Evolutionary conservation across 2,797 vertebrate genomes (phyloP), one percentile per base, ranked within the genome.

Genomic region (Helostoma temminkii): DNA sequence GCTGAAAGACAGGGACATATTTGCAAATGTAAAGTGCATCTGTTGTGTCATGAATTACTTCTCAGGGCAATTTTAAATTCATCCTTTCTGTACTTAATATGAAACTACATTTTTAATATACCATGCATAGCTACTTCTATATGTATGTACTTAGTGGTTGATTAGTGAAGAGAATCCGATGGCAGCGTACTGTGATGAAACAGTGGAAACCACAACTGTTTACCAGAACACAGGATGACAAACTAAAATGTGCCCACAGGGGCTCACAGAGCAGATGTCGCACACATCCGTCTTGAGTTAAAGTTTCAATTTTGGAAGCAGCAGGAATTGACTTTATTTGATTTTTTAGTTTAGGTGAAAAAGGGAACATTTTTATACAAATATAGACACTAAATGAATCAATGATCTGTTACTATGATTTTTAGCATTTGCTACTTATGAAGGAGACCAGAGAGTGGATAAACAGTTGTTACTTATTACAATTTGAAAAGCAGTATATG

Each of bases 201-300:
- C 15, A 1, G 2, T 4, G 4, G 1, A 56, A 56, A 64, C 60
- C 43, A 36, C 36, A 26, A 7, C 30, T 34, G 46, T 22, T 69
- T 60, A 55, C 19, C 34, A 43, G 52, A 72, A 30, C 24, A 58
- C 37, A 54, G 24, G 37, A 11, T 49, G 9, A 45, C 19, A 43
- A 5, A 37, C 36, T 41, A 37, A 37, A 5, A 12, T 16, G 5
- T 37, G 4, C 15, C 36, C 36, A 37, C 14, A 34, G 32, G 32
- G 32, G 6, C 12, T 37, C 36, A 37, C 15, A 14, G 36, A 37
- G 11, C 36, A 41, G 18, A 41, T n/a, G 39, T n/a, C 39, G 9
- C 39, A n/a, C 39, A 41, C 16, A 2, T 18, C 18, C 18, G 9
- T 6, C 39, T 41, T 41, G 4, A 37, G 36, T 22, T 46, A 5